Base-by-base conservation (phyloP, 30 jellyfish, hydroid and myxozoan genomes). In the Aurelia aurita region DNA sequence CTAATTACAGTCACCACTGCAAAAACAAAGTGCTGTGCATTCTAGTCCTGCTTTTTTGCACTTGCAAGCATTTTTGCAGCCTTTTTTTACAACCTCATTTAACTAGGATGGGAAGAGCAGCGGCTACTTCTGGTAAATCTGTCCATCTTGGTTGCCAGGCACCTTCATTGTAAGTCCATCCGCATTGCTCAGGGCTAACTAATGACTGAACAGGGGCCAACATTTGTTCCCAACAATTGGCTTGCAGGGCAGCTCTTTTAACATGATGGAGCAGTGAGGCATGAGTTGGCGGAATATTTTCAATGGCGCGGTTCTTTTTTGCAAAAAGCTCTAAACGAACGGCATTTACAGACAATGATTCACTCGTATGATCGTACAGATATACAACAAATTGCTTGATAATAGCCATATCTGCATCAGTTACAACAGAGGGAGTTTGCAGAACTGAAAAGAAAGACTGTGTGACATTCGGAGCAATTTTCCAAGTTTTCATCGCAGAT, bases 41-140 rank as follows among this genome's bases (percentile, higher is more conserved):
- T 51, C 34, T 45, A 69, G 21, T 31, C 55, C 47, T 28, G 85
- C 32, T 73, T 54, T 73, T 27, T 49, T 45, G 43, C 85, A 73
- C 44, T 73, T 73, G 77, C 84, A 29, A 25, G 85, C 72, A 21
- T 73, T 73, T 54, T 73, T 73, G 85, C 85, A 73, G 25, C 85
- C 85, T 54, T 73, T 67, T 58, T 44, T 73, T 73, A 43, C 85
- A 73, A 34, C 73, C 73, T 25, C 85, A 73, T 49, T 73, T 73
- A 19, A 73, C 85, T 34, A 73, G 85, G 73, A 73, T 73, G 74
- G 76, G 13, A 51, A 73, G 31, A 73, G 85, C 73, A 34, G 45
- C 85, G 47, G 73, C 72, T 49, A 73, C 85, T 73, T 73, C 85
- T 73, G 84, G 74, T 15, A 71, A 45, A 71, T 34, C 49, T 15